Conservation (phyloP, 2,888 invertebrate genomes). For the Philereme vetulata region DNA sequence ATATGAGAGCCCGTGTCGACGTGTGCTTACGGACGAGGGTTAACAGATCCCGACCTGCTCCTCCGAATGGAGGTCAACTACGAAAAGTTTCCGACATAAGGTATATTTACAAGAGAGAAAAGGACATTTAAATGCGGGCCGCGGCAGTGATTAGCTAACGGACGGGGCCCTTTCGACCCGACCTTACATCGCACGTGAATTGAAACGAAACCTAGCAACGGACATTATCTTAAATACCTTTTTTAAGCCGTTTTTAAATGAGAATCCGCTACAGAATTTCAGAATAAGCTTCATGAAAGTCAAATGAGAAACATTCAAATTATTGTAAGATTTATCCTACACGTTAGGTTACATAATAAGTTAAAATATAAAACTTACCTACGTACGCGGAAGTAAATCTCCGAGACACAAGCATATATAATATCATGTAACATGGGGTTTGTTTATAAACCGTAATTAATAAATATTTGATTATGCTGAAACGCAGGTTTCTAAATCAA, state of each 20-base stretch:
- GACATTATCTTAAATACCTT: slow-evolving; percentile 52
- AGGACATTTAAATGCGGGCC: slow-evolving; percentile 78
- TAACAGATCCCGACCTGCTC: slow-evolving; percentile 32
- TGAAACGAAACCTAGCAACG: slow-evolving; percentile 53
- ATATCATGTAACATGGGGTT: slow-evolving; percentile 15
- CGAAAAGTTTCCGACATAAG: slow-evolving; percentile 52
- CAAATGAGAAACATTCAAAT: slow-evolving; percentile 21
- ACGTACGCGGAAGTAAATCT: slow-evolving; percentile 5
- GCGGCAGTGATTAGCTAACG: slow-evolving; percentile 72
- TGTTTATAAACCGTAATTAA: slow-evolving; percentile 22
- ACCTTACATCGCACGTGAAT: slow-evolving; percentile 56
- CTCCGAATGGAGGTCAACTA: slow-evolving; percentile 51
- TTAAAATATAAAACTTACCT: slow-evolving; percentile 3
- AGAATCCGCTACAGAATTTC: slow-evolving; percentile 34
- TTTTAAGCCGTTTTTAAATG: slow-evolving; percentile 39
- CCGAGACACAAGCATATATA: slow-evolving; percentile 19
- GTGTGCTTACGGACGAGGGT: slow-evolving; percentile 59
- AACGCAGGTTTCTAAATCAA: slow-evolving; percentile 17
- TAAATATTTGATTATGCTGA: slow-evolving; percentile 24
- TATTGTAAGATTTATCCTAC: slow-evolving; percentile 14
- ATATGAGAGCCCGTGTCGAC: slow-evolving; percentile 71
- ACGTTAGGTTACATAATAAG: slow-evolving; percentile 9
- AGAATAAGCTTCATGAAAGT: slow-evolving; percentile 36
- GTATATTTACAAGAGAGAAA: slow-evolving; percentile 64
- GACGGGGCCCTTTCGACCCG: slow-evolving; percentile 58